phyloP scores from a whole-genome alignment of 2,888 invertebrate genomes.

The Protophormia terraenovae region DNA sequence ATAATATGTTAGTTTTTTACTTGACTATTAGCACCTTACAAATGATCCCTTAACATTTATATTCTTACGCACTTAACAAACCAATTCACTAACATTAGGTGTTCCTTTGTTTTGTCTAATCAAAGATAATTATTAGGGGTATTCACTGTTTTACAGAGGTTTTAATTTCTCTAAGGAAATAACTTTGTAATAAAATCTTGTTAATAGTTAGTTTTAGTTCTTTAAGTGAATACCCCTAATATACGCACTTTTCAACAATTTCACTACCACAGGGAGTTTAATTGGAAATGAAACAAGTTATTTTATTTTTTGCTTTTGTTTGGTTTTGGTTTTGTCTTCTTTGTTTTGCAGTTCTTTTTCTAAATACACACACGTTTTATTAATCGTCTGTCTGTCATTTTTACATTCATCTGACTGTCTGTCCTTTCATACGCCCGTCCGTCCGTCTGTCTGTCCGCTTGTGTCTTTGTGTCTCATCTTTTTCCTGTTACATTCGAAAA shows the following conservation, averaged over 20 bases:
- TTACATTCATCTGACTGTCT: neutral
- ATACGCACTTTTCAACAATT: slow-evolving; percentile 15
- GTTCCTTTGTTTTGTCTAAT: neutral
- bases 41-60: no score
- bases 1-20: no score
- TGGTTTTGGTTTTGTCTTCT: neutral
- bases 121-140: neutral
- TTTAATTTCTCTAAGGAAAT: no score
- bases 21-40: no score
- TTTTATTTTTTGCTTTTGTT: neutral
- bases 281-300: slow-evolving; percentile 29
- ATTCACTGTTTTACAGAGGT: neutral
- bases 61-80: neutral
- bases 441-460: neutral
- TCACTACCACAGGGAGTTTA: neutral
- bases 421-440: slow-evolving; percentile 6
- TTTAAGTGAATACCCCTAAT: slow-evolving; percentile 5
- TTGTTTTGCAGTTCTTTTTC: neutral
- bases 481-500: slow-evolving; percentile 23
- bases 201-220: neutral
- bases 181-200: neutral
- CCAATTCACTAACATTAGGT: neutral
- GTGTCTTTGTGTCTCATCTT: neutral
- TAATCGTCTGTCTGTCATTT: slow-evolving; percentile 6
- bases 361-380: slow-evolving; percentile 25